Evolutionary conservation across 2,113 vertebrate genomes (phyloP).

Genomic region (Bubo scandiacus): DNA sequence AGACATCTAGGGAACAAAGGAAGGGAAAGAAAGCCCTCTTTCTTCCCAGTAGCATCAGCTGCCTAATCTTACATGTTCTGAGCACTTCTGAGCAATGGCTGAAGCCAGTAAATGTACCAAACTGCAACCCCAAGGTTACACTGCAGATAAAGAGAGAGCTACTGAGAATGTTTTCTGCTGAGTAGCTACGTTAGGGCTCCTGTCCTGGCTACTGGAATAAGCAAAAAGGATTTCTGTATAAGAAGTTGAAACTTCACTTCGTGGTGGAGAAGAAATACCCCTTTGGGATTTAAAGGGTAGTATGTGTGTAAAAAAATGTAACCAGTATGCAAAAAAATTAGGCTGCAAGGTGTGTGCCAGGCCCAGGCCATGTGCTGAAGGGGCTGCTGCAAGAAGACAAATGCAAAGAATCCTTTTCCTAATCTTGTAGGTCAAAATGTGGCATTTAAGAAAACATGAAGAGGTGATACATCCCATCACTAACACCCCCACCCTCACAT

Average conservation of each 20-base stretch:
- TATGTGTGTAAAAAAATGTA: neutral
- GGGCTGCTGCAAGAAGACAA: neutral
- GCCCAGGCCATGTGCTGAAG: neutral
- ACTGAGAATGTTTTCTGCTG: neutral
- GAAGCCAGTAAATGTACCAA: neutral
- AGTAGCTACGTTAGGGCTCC: neutral
- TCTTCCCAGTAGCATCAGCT: neutral
- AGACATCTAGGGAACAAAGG: neutral
- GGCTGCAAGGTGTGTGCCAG: neutral
- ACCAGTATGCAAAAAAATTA: neutral
- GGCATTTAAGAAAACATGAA: neutral
- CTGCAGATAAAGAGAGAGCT: neutral
- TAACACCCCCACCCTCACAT: neutral
- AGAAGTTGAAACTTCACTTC: neutral
- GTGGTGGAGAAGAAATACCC: neutral
- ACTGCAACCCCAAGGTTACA: neutral
- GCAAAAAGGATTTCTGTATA: neutral
- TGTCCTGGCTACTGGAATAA: neutral
- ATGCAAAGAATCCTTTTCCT: neutral
- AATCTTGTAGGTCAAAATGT: neutral
- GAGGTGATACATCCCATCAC: neutral
- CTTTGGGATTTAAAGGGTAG: neutral
- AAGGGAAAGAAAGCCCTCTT: neutral
- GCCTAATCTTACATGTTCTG: neutral
- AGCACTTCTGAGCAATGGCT: neutral